These are phyloP conservation scores for Proctacanthus coquilletti DNA, from an alignment of 1,140 invertebrate species.

Conservation along the genomic window DNA sequence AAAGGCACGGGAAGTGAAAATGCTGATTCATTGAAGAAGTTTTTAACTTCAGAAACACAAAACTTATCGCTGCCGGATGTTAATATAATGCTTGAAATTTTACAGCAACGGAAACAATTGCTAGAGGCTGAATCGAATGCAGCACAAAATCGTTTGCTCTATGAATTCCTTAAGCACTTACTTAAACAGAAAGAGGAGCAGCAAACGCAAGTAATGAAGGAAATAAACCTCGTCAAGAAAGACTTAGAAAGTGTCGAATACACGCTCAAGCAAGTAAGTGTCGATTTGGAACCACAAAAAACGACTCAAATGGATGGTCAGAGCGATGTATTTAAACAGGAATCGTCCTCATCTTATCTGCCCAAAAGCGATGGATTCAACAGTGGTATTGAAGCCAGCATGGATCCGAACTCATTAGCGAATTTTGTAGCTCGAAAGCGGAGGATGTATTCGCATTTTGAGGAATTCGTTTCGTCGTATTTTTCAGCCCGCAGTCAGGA, in stretches of 20 bases:
- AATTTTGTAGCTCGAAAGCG: neutral
- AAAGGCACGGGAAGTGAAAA: neutral
- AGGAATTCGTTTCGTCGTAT: slow-evolving; percentile 81
- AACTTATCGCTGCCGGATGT: slow-evolving; percentile 64
- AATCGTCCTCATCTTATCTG: neutral
- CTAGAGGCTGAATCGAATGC: slow-evolving; percentile 64
- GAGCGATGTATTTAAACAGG: neutral
- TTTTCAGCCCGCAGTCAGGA: slow-evolving; percentile 61
- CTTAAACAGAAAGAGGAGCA: slow-evolving; percentile 60
- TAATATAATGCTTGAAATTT: slow-evolving; percentile 63
- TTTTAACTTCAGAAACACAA: slow-evolving; percentile 49
- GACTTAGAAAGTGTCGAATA: slow-evolving; percentile 67
- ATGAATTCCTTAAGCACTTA: slow-evolving; percentile 72
- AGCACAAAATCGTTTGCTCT: slow-evolving; percentile 61
- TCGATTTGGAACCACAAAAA: slow-evolving; percentile 29
- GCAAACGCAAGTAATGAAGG: slow-evolving; percentile 44
- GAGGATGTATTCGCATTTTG: slow-evolving; percentile 72
- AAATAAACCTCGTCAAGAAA: slow-evolving; percentile 60
- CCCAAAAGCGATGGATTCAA: neutral
- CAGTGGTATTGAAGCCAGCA: neutral
- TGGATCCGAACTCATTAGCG: neutral
- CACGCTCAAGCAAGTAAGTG: slow-evolving; percentile 49
- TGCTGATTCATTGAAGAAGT: slow-evolving; percentile 42
- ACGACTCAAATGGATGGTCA: neutral
- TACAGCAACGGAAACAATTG: slow-evolving; percentile 61